Percentiles rank a stretch among this genome's conserved stretches.
These are phyloP conservation scores for Leucoraja ocellata DNA, from an alignment of 2,797 vertebrate species.

Conservation along the genomic window DNA sequence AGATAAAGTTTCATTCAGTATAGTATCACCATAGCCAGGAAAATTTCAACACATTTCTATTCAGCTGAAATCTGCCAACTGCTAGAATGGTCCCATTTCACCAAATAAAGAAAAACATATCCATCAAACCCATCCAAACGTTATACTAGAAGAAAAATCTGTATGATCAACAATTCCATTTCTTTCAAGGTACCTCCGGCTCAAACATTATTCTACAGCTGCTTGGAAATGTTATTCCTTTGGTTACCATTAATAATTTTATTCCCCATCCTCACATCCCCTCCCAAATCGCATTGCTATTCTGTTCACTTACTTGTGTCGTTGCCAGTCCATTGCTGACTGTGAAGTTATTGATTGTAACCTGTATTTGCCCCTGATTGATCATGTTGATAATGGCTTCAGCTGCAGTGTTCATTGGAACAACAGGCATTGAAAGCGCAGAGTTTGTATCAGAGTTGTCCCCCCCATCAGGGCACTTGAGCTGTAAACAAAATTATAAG, in stretches of 20 bases:
- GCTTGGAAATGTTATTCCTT: background rate
- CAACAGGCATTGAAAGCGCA: slow-evolving; percentile 89
- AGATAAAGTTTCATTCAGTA: background rate
- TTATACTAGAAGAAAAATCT: background rate
- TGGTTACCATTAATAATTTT: background rate
- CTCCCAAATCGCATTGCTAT: background rate
- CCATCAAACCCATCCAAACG: background rate
- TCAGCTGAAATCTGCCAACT: background rate
- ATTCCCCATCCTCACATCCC: background rate
- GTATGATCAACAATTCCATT: background rate
- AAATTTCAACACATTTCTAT: background rate
- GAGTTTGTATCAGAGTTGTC: slow-evolving; percentile 75
- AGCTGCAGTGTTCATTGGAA: slow-evolving; percentile 97
- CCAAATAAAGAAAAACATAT: background rate
- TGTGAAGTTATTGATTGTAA: slow-evolving; percentile 94
- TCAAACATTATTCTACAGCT: background rate
- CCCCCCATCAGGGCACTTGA: slow-evolving; percentile 86
- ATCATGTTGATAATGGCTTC: slow-evolving; percentile 99
- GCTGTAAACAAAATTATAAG: slow-evolving; percentile 56
- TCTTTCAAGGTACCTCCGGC: background rate
- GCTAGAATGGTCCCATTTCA: background rate
- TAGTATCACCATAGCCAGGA: no score
- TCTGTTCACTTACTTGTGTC: slow-evolving; percentile 74
- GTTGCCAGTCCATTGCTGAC: slow-evolving; percentile 97
- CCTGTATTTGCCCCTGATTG: slow-evolving; percentile 96